phyloP scores from a whole-genome alignment of 2,113 vertebrate genomes.

The Proteles cristata region DNA sequence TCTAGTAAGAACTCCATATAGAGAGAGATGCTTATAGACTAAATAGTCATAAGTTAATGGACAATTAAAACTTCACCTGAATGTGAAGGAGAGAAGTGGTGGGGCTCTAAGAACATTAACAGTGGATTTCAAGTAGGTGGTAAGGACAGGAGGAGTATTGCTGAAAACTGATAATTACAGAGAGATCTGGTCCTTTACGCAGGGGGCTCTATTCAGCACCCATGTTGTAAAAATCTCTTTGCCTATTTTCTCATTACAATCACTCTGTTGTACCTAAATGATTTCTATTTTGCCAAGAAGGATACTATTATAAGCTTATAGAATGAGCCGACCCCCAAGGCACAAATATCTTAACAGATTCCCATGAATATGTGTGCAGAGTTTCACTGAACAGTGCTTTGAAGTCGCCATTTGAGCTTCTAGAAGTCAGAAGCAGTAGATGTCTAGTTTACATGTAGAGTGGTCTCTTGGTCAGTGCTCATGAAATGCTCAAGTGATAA shows the following conservation, averaged over 20 bases:
- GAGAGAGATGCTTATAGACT: not conserved
- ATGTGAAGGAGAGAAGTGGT: not conserved
- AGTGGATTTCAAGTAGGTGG: not conserved
- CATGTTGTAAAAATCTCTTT: not conserved
- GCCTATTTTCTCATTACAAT: not conserved
- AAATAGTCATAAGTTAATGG: not conserved
- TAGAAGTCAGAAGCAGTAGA: not conserved
- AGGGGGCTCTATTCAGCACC: not conserved
- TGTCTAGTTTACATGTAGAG: fast-evolving
- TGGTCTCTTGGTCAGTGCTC: not conserved
- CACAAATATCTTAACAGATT: not conserved
- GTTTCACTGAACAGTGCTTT: not conserved
- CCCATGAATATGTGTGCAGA: not conserved
- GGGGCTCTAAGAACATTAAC: not conserved
- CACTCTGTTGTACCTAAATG: not conserved
- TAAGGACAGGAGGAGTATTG: not conserved
- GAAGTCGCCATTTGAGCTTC: not conserved
- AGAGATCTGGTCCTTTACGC: not conserved
- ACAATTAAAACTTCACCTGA: not conserved
- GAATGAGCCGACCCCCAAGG: not conserved
- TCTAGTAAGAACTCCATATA: not conserved
- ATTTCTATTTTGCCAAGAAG: not conserved
- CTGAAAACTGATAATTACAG: fast-evolving
- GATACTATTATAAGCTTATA: not conserved
- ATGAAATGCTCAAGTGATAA: not conserved